A percentile compares a stretch with the other conserved stretches of the same genome.
Evolutionary conservation across 2,797 vertebrate species (phyloP).

Genomic region (Sciurus vulgaris): DNA sequence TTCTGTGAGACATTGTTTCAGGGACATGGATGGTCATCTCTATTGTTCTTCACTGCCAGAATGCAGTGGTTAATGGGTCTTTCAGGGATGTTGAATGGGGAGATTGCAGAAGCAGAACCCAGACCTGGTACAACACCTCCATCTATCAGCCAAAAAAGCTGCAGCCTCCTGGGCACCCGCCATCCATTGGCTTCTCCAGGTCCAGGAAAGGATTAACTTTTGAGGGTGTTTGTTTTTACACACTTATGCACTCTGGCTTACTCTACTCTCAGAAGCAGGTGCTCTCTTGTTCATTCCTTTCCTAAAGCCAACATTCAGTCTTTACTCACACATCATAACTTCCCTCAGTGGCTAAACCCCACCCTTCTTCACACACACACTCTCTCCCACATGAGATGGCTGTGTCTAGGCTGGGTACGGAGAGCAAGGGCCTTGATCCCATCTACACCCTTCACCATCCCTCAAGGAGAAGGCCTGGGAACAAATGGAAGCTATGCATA

Average conservation of each 20-base stretch:
- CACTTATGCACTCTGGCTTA: not conserved
- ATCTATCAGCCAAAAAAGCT: too few relatives aligned
- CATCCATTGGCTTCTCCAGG: too few relatives aligned
- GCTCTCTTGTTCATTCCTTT: too few relatives aligned
- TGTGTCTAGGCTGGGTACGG: not conserved
- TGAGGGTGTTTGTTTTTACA: not conserved
- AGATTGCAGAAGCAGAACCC: not conserved
- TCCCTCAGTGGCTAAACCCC: too few relatives aligned
- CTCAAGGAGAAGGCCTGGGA: not conserved
- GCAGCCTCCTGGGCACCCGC: too few relatives aligned
- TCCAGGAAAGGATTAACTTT: too few relatives aligned
- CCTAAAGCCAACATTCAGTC: too few relatives aligned
- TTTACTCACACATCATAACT: too few relatives aligned
- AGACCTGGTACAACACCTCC: not conserved
- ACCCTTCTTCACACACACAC: not conserved
- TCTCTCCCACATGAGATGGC: too few relatives aligned
- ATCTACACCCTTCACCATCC: not conserved
- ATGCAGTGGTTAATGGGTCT: fast-evolving
- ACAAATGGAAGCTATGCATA: not conserved
- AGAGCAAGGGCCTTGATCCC: not conserved
- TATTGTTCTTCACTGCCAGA: not conserved
- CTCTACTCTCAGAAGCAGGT: too few relatives aligned
- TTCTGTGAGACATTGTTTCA: not conserved
- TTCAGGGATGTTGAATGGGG: not conserved
- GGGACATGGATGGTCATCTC: not conserved